Base-by-base conservation (phyloP, 2,888 invertebrate genomes). In the Augiades crinisus region DNA sequence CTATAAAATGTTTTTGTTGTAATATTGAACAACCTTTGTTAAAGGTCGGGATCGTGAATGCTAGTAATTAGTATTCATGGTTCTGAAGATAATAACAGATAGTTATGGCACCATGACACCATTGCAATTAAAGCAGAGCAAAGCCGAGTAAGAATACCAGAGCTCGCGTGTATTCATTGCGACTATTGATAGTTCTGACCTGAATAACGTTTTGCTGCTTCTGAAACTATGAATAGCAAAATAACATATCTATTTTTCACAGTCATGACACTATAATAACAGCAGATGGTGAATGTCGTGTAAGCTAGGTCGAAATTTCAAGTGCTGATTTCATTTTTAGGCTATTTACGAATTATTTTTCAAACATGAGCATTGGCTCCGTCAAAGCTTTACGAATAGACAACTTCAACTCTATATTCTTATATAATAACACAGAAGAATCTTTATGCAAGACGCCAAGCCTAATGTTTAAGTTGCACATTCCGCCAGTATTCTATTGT, bases 131-230 rank as follows among this genome's bases (percentile, higher is more conserved):
- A 45, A 45, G n/a, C 22, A 37, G 37, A 37, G 21, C 12, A 34
- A 21, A 34, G 22, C 33, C 21, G 3, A 12, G 22, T 24, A 34
- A 24, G 10, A 22, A 34, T 22, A 45, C n/a, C 16, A 14, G 3
- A 1, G 12, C 10, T 34, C 13, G 10, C 10, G 14, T 34, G 14
- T 34, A 16, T 45, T 34, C 34, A 45, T 31, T 45, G 22, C 34
- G 45, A 45, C 45, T 45, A 45, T 45, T 45, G 45, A 45, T 45
- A 45, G 45, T 45, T 22, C 22, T 45, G 45, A 45, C 33, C 45
- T 19, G 34, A 45, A 45, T 45, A 34, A 44, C 31, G 17, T n/a
- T 22, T 16, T 34, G n/a, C 14, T 44, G n/a, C 17, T 36, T 10
- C 17, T 34, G 22, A 21, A 33, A 33, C 44, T 33, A 41, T 41